phyloP scores from a whole-genome alignment of 2,113 vertebrate species.

The Condylura cristata region DNA sequence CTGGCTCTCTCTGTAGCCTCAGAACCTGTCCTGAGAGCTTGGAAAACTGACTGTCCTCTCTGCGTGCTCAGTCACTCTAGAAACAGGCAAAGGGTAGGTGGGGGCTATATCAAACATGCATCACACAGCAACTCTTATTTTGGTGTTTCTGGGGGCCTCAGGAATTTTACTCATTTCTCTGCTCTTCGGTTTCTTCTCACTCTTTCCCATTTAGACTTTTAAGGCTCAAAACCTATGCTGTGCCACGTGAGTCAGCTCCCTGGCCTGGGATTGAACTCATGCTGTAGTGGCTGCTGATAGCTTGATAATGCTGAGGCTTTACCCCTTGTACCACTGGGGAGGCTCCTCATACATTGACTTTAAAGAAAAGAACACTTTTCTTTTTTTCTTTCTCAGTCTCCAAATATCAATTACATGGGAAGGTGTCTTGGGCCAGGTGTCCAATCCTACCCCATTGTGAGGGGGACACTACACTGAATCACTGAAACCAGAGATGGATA shows the following conservation, averaged over 20 bases:
- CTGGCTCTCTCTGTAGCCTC: not conserved
- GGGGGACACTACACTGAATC: not conserved
- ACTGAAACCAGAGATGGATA: not conserved
- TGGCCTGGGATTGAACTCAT: no score
- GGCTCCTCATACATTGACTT: not conserved
- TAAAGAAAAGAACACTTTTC: not conserved
- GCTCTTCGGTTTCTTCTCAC: not conserved
- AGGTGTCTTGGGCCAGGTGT: not conserved
- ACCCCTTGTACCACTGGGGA: no score
- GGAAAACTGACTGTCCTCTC: not conserved
- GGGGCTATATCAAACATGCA: not conserved
- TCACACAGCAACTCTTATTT: not conserved
- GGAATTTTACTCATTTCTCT: not conserved
- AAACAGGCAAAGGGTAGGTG: not conserved
- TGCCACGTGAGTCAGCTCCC: no score
- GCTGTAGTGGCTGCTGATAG: no score
- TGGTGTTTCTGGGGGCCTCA: not conserved
- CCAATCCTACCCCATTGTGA: not conserved
- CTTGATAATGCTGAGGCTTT: no score
- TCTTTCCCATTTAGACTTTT: not conserved
- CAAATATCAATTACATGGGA: not conserved
- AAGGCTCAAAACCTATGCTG: not conserved
- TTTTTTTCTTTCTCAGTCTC: rapidly evolving
- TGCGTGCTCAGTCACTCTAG: not conserved
- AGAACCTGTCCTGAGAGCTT: not conserved